Evolutionary conservation across 2,113 vertebrate genomes (phyloP).

Genomic region (Corydoras sp.): DNA sequence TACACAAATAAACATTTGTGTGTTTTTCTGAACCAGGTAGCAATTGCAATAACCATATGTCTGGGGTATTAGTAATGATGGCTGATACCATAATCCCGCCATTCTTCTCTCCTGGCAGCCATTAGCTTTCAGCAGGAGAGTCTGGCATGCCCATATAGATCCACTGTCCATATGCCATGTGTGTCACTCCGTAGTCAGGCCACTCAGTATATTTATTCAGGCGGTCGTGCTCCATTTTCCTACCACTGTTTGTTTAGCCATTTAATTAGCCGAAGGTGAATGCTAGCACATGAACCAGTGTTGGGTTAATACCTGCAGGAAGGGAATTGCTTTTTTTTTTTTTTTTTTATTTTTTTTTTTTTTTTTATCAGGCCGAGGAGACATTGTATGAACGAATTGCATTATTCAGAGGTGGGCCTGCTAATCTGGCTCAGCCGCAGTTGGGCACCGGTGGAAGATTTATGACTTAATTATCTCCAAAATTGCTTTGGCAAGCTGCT

Average conservation of each 20-base stretch:
- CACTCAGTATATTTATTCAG: constrained; percentile 5
- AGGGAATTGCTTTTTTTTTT: constrained; percentile 48
- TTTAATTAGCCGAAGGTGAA: constrained; percentile 63
- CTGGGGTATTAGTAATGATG: constrained; percentile 20
- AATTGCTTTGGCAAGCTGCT: constrained; percentile 54
- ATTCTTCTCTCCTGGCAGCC: constrained; percentile 29
- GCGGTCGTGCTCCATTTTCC: constrained; percentile 19
- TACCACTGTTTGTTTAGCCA: constrained; percentile 59
- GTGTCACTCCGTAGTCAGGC: constrained; percentile 11
- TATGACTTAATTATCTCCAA: constrained; percentile 69
- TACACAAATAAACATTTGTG: no score
- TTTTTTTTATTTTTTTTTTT: constrained; percentile 40
- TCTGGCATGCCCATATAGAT: constrained; percentile 35
- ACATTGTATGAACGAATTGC: constrained; percentile 49
- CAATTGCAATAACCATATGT: constrained; percentile 22
- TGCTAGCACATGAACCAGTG: constrained; percentile 21
- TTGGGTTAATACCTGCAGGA: constrained; percentile 42
- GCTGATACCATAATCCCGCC: constrained; percentile 25
- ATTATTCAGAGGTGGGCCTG: constrained; percentile 44
- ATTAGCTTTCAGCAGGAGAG: constrained; percentile 38
- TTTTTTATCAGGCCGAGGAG: constrained; percentile 52
- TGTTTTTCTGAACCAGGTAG: constrained; percentile 4
- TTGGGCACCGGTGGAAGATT: constrained; percentile 58
- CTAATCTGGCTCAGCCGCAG: constrained; percentile 49
- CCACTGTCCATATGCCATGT: constrained; percentile 26